These are phyloP conservation scores for Anser cygnoides DNA, from an alignment of 2,113 vertebrate genomes.

Conservation along the genomic window DNA sequence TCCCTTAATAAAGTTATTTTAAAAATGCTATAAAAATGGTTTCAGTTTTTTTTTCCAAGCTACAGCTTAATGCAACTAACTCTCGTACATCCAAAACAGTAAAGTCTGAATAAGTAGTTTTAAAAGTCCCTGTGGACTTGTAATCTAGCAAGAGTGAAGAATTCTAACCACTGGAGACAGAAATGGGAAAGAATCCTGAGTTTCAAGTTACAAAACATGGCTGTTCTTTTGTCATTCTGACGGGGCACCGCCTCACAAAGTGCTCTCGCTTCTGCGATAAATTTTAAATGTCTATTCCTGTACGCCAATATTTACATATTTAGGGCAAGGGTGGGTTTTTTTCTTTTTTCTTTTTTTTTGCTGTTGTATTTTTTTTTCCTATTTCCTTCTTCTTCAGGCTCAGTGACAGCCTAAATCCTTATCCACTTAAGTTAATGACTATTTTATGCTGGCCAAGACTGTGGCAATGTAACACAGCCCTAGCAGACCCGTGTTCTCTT, in stretches of 20 bases:
- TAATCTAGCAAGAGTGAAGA: conserved; percentile 69
- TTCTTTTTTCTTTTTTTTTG: rapidly evolving
- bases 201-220: conserved; percentile 51
- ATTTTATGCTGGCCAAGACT: not conserved
- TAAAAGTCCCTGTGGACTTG: conserved; percentile 70
- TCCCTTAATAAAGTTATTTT: conserved; percentile 73
- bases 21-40: conserved; percentile 68
- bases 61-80: conserved; percentile 64
- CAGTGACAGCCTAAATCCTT: not conserved
- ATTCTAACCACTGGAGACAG: conserved; percentile 66
- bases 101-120: conserved; percentile 74
- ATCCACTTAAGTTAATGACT: not conserved
- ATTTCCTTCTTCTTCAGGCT: not conserved
- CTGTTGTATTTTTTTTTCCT: not conserved
- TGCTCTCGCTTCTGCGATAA: conserved; percentile 16
- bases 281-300: not conserved
- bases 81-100: conserved; percentile 73
- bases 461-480: not conserved
- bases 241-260: not conserved
- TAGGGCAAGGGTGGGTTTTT: not conserved
- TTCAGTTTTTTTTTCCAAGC: conserved; percentile 50
- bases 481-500: not conserved
- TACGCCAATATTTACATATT: not conserved
- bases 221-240: conserved; percentile 52
- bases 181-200: conserved; percentile 62